A percentile compares a stretch with the other conserved stretches of the same genome.
Conservation (phyloP, 2,113 vertebrate species). For the Cricetomys ansorgei region DNA sequence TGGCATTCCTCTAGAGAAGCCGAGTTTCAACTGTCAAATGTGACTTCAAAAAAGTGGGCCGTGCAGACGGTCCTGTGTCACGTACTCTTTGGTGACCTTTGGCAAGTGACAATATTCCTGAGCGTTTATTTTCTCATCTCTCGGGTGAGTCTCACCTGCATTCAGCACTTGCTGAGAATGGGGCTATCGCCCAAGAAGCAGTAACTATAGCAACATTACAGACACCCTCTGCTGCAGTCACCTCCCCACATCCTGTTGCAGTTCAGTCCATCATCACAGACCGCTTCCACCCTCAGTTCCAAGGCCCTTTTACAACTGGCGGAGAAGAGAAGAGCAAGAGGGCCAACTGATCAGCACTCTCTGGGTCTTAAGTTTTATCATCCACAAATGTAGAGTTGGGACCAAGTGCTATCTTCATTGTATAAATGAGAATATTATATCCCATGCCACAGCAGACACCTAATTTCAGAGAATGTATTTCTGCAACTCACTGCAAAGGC, state of each 20-base stretch:
- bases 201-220: background rate
- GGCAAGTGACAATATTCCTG: background rate
- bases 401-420: background rate
- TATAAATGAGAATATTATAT: background rate
- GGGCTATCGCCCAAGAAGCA: background rate
- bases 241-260: background rate
- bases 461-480: constrained; percentile 43
- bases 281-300: background rate
- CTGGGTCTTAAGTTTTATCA: background rate
- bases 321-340: background rate
- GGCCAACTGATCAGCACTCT: background rate
- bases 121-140: background rate
- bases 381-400: background rate
- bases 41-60: background rate
- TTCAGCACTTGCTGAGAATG: background rate
- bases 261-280: background rate
- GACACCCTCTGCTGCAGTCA: background rate
- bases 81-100: background rate
- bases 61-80: background rate
- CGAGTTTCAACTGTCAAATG: background rate
- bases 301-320: background rate
- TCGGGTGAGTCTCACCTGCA: background rate
- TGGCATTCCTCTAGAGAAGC: background rate
- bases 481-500: too few relatives aligned
- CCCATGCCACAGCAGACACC: background rate